Evolutionary conservation across 2,888 invertebrate species (phyloP), one percentile per base, ranked within the genome.

Genomic region (Drosophila neutralis): DNA sequence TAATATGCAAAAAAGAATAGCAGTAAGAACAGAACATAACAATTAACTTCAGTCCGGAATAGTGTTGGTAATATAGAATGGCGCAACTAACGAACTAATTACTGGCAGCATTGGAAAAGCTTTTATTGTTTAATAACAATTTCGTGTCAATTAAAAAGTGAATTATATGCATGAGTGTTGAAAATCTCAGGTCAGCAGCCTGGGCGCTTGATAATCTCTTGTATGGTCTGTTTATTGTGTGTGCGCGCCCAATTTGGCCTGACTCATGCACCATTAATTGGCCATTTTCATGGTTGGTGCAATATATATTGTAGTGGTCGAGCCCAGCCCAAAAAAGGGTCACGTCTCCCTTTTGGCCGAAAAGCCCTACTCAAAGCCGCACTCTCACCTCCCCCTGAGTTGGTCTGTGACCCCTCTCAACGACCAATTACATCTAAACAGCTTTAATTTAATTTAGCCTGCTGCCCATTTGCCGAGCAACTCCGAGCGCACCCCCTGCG

Each of bases 381-480:
- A 21, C 21, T 21, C 31, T 4, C 7, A 11, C 76, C 72, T 11
- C n/a, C 29, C 13, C 2, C 38, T 31, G 42, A 29, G 49, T 59
- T 38, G 33, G 27, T 59, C 53, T 62, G 69, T 59, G 78, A 78
- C 73, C 84, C 87, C 87, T 82, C 89, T 85, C 85, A 84, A 89
- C 87, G 83, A 82, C 89, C 85, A 85, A 89, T 86, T 89, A 90
- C 88, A 90, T 81, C 89, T 87, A 87, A 90, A 87, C 89, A 89
- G 90, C 87, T 87, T 90, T 87, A 87, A 87, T 87, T 87, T 87
- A 87, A 87, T 87, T 87, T 87, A 77, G 75, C 81, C 78, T 51
- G 62, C 58, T 21, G 54, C 64, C 74, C 57, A 60, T 78, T 62
- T 60, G 49, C 73, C 78, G 48, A n/a, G 38, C n/a, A 60, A 42